These are phyloP conservation scores for Sphaeramia orbicularis DNA, from an alignment of 2,797 vertebrate species.

Conservation along the genomic window DNA sequence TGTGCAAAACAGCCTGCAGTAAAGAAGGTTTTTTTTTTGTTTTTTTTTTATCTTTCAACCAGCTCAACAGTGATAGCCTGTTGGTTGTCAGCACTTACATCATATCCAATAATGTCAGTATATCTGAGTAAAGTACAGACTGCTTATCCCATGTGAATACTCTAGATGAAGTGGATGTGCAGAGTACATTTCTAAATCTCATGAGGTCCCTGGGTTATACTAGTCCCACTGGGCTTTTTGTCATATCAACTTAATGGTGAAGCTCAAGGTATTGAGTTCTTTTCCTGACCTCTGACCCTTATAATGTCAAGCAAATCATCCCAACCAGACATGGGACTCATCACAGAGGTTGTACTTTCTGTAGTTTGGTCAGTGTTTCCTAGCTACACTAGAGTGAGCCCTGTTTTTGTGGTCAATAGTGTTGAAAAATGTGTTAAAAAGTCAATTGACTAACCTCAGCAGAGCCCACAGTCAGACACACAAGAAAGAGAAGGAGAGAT, in stretches of 20 bases:
- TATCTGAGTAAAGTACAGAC: too few relatives aligned
- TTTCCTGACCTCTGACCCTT: constrained; percentile 35
- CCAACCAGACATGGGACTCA: neutral
- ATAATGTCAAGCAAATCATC: constrained; percentile 33
- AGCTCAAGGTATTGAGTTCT: constrained; percentile 40
- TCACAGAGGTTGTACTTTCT: constrained; percentile 8
- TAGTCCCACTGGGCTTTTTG: constrained; percentile 9
- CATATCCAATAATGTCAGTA: too few relatives aligned
- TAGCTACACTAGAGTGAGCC: neutral
- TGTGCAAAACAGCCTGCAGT: too few relatives aligned
- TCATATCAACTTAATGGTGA: constrained; percentile 14
- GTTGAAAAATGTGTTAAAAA: constrained; percentile 19
- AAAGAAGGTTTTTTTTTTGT: too few relatives aligned
- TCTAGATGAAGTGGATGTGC: too few relatives aligned
- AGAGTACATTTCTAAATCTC: too few relatives aligned
- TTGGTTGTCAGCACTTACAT: too few relatives aligned
- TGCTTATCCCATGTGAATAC: too few relatives aligned
- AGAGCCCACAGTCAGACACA: neutral
- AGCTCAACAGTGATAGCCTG: too few relatives aligned
- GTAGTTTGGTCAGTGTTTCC: constrained; percentile 4
- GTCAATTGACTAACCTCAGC: constrained; percentile 13
- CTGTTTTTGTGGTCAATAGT: constrained; percentile 13
- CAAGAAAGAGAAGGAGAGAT: neutral
- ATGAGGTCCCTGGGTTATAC: too few relatives aligned
- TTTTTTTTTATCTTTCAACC: too few relatives aligned